Conservation (phyloP, 92 coral and sea anemone genomes). For the Hydrozoanthus gracilis region DNA sequence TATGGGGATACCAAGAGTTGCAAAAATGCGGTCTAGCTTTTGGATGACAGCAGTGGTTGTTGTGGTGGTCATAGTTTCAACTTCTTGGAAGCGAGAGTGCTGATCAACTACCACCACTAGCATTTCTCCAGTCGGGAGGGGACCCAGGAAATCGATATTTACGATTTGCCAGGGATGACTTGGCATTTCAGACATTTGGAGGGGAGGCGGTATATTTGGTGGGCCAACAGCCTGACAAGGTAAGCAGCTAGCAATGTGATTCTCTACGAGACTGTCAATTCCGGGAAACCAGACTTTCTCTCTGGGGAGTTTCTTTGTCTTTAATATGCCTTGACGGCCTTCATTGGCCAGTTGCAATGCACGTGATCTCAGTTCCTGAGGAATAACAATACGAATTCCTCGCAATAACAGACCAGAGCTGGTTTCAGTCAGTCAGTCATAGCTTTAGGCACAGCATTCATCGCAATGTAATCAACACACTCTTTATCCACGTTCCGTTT, state of each 20-base stretch:
- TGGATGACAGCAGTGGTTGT: constrained; percentile 46
- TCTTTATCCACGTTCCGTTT: constrained; percentile 32
- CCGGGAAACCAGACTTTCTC: constrained; percentile 71
- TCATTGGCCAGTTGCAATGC: constrained; percentile 69
- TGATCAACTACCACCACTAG: constrained; percentile 53
- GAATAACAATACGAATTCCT: constrained; percentile 53
- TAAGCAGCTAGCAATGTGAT: constrained; percentile 51
- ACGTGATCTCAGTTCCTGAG: constrained; percentile 41
- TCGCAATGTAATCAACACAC: constrained; percentile 30
- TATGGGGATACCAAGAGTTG: constrained; percentile 55
- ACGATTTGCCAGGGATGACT: constrained; percentile 39
- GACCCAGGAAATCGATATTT: constrained; percentile 50
- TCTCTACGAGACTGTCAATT: constrained; percentile 56
- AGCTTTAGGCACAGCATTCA: constrained; percentile 42
- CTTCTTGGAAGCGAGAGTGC: constrained; percentile 48
- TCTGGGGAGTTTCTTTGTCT: constrained; percentile 59
- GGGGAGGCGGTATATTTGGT: not conserved
- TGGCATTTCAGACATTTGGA: constrained; percentile 35
- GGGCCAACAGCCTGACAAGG: constrained; percentile 52
- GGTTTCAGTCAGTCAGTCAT: too few species aligned
- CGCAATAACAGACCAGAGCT: constrained; percentile 47
- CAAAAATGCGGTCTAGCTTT: constrained; percentile 46
- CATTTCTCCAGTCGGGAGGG: constrained; percentile 53
- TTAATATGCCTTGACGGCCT: constrained; percentile 68
- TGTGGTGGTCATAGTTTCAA: constrained; percentile 42